Evolutionary conservation across 2,888 invertebrate genomes (phyloP).

Genomic region (Mesorhabditis sp.): DNA sequence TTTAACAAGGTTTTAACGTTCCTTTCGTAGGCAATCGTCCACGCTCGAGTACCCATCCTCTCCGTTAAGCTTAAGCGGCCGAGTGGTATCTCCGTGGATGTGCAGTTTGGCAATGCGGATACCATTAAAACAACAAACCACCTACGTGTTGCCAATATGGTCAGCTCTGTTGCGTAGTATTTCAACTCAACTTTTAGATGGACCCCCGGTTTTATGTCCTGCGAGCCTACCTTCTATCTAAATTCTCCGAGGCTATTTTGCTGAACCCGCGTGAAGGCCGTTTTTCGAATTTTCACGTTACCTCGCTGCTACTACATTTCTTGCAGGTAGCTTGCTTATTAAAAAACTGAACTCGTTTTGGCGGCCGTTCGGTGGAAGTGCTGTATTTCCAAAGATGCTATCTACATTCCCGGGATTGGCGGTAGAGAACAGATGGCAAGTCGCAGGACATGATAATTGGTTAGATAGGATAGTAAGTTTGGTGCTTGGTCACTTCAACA

Average conservation of each 20-base stretch:
- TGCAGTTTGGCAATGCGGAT: neutral
- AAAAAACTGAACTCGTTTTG: neutral
- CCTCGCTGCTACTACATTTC: neutral
- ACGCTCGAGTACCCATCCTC: slow-evolving; percentile 1
- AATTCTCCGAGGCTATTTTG: neutral
- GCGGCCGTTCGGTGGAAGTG: neutral
- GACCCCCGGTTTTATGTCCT: neutral
- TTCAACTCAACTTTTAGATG: neutral
- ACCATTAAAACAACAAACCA: neutral
- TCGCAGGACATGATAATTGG: neutral
- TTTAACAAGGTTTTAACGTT: too few relatives aligned
- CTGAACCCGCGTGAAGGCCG: neutral
- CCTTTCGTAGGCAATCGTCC: too few relatives aligned
- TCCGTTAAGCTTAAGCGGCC: neutral
- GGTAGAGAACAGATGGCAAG: neutral
- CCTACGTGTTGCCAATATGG: neutral
- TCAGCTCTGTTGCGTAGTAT: neutral
- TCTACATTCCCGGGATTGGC: neutral
- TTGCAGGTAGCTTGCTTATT: neutral
- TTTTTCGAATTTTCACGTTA: slow-evolving; percentile 4
- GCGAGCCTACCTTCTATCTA: neutral
- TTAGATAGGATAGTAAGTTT: too few relatives aligned
- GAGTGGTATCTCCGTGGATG: neutral
- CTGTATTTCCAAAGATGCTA: neutral
- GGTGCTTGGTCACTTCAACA: too few relatives aligned